phyloP scores from a whole-genome alignment of 2,797 vertebrate species.

The Pelodytes ibericus region DNA sequence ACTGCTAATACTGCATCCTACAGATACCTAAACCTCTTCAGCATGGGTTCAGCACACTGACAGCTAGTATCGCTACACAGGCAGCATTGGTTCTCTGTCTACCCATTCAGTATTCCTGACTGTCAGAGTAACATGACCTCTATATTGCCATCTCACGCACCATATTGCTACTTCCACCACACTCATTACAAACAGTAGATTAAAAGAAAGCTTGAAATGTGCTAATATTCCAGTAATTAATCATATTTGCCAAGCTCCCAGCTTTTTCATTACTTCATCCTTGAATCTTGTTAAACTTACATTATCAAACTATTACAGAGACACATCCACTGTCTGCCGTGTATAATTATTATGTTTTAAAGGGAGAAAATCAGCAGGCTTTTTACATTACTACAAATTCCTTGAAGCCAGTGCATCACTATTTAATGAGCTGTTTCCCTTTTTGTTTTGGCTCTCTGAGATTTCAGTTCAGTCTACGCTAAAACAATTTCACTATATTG shows the following conservation, averaged over 20 bases:
- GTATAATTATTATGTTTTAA: constrained; percentile 67
- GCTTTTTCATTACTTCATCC: constrained; percentile 9
- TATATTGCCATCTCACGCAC: no score
- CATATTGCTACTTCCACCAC: no score
- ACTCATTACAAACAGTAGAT: no score
- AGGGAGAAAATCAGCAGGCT: constrained; percentile 69
- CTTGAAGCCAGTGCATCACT: constrained; percentile 61
- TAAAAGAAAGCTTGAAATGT: background rate
- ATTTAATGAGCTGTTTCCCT: constrained; percentile 68
- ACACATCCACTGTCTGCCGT: constrained; percentile 43
- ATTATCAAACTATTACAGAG: constrained; percentile 42
- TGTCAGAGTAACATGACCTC: no score
- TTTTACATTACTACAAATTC: constrained; percentile 62
- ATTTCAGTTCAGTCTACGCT: constrained; percentile 60
- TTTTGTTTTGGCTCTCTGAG: constrained; percentile 17
- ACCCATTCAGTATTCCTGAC: no score
- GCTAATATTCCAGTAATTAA: background rate
- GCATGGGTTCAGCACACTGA: no score
- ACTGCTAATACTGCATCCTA: no score
- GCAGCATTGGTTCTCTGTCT: no score
- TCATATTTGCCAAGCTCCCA: background rate
- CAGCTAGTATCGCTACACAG: no score
- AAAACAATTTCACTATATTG: constrained; percentile 34
- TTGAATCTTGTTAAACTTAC: constrained; percentile 45
- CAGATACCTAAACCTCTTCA: no score